Evolutionary conservation across 2,888 invertebrate genomes (phyloP).

Genomic region (Iphiclides podalirius): DNA sequence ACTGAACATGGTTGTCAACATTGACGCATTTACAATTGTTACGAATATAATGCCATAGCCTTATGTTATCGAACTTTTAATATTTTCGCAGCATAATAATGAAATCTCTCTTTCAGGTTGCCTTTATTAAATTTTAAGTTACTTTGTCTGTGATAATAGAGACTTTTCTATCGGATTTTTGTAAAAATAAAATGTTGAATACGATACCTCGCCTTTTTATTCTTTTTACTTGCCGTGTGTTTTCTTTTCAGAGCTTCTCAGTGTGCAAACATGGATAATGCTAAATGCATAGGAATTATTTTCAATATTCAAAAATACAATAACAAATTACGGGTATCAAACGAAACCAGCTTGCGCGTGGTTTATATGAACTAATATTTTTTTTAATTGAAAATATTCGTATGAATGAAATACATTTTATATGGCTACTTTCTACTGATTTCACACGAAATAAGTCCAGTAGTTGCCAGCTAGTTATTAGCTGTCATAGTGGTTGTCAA

Average conservation of each 20-base stretch:
- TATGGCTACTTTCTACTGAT: no score
- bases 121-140: slow-evolving; percentile 49
- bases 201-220: slow-evolving; percentile 43
- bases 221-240: slow-evolving; percentile 40
- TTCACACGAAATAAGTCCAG: no score
- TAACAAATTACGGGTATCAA: no score
- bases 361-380: no score
- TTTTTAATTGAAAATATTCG: no score
- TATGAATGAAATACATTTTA: no score
- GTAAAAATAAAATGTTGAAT: slow-evolving; percentile 43
- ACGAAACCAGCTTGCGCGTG: no score
- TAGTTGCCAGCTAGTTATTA: no score
- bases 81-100: slow-evolving; percentile 8
- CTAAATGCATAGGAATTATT: background rate
- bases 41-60: background rate
- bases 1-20: background rate
- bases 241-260: slow-evolving; percentile 27
- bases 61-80: no score
- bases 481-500: no score
- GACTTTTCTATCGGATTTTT: slow-evolving; percentile 47
- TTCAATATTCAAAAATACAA: no score
- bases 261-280: slow-evolving; percentile 26
- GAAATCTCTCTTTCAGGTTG: slow-evolving; percentile 33
- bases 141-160: slow-evolving; percentile 68
- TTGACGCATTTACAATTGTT: background rate